Base-by-base conservation (phyloP, 2,888 invertebrate genomes). In the Catocala sponsa region DNA sequence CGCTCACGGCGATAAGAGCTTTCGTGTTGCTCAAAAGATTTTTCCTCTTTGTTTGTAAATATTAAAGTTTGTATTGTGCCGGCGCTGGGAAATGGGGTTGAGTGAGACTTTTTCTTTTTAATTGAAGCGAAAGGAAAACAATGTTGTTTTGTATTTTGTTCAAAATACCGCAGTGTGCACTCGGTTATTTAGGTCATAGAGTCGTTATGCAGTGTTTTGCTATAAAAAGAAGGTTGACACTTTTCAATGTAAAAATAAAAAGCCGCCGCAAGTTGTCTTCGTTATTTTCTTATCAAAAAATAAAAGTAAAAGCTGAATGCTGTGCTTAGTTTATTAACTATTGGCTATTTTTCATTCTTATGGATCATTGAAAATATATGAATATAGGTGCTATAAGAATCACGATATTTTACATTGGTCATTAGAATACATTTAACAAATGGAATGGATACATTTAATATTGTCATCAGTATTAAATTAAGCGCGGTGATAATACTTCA, bases 1-100 rank as follows among this genome's bases (percentile, higher is more conserved):
- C 81, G 89, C 88, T 82, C 79, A 76, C 82, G 84, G 88, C 86
- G 86, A 87, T 85, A 88, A 91, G 89, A 86, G 91, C 88, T 90
- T 90, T 91, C 84, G 81, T 87, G 79, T 87, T 83, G 83, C 86
- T 87, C 83, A 84, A 86, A 86, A 87, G 81, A 85, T 82, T 86
- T 85, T 87, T 88, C 85, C 80, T 55, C 55, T 85, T 77, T 88
- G 88, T 90, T 90, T 84, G 84, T 86, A 88, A 89, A 89, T 84
- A 87, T 89, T 86, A 86, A 85, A 82, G 81, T 78, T 85, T 85
- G 87, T 87, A 86, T 88, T 86, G 84, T 81, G 63, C 53, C 58
- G 63, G 74, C 73, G 70, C 65, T 54, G 62, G 56, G 55, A 63
- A 70, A 65, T 67, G 63, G 67, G 56, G 72, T 66, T 70, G 69